Evolutionary conservation across 2,113 vertebrate species (phyloP).

Genomic region (Apteryx owenii): DNA sequence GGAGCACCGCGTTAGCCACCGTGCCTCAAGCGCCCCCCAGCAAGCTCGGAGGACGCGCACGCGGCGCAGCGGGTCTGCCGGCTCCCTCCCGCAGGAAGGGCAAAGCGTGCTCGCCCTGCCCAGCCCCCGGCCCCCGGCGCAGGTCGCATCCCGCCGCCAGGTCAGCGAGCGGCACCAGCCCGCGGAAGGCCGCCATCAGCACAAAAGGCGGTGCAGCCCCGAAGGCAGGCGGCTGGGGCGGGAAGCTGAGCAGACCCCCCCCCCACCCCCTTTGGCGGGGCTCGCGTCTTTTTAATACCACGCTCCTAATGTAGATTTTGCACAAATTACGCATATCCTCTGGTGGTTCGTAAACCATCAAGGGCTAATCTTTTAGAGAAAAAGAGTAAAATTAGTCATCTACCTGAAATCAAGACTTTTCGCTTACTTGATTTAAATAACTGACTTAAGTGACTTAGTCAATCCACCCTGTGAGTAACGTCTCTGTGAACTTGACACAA

Average conservation of each 20-base stretch:
- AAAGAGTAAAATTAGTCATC: not conserved
- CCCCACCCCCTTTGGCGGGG: rapidly evolving
- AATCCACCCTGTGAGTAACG: not conserved
- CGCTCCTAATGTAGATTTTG: not conserved
- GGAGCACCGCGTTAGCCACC: not conserved
- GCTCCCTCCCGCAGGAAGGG: not conserved
- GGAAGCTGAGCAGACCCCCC: not conserved
- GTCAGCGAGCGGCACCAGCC: too few relatives aligned
- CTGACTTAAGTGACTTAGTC: not conserved
- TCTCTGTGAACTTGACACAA: not conserved
- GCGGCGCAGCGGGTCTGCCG: not conserved
- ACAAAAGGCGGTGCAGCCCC: not conserved
- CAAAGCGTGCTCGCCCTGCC: not conserved
- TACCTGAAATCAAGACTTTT: not conserved
- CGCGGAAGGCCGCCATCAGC: not conserved
- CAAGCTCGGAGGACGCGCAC: not conserved
- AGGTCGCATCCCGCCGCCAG: too few relatives aligned
- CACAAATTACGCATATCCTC: rapidly evolving
- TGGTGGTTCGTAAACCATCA: not conserved
- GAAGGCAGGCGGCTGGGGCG: not conserved
- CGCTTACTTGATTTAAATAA: not conserved
- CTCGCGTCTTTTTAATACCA: not conserved
- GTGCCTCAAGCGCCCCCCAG: not conserved
- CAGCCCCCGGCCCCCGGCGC: not conserved
- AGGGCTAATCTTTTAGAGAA: not conserved